A percentile compares a stretch with the other conserved stretches of the same genome.
These are phyloP conservation scores for Aethina tumida DNA, from an alignment of 1,140 invertebrate genomes.

Conservation along the genomic window DNA sequence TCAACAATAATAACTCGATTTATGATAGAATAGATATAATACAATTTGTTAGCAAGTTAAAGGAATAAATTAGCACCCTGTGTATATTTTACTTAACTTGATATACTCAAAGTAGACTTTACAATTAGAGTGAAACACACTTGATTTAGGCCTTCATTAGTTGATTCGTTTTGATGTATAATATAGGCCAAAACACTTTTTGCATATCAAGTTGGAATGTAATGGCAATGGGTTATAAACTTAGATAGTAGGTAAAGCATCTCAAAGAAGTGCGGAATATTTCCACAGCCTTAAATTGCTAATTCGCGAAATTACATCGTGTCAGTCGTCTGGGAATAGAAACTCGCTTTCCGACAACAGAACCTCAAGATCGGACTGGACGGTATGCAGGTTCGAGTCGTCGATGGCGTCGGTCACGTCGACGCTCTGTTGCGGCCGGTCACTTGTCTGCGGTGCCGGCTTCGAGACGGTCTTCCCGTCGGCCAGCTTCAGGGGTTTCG, in stretches of 20 bases:
- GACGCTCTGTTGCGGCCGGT: background rate
- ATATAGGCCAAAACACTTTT: too few species aligned
- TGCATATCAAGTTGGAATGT: background rate
- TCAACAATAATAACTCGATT: slow-evolving; percentile 3
- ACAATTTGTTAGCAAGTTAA: slow-evolving; percentile 2
- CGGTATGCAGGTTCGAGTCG: slow-evolving; percentile 49
- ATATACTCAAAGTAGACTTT: background rate
- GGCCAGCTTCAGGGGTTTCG: slow-evolving; percentile 27
- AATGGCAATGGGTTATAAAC: too few species aligned
- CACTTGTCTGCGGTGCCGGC: background rate
- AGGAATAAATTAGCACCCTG: background rate
- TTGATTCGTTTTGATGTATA: too few species aligned
- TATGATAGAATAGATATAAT: background rate
- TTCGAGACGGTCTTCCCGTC: slow-evolving; percentile 1
- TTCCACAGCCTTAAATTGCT: slow-evolving; percentile 24
- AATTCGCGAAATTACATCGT: slow-evolving; percentile 2
- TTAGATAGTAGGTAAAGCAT: slow-evolving; percentile 13
- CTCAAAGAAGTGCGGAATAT: slow-evolving; percentile 22
- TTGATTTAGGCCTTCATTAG: too few species aligned
- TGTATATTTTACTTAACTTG: background rate
- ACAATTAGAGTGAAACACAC: too few species aligned
- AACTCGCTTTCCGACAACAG: slow-evolving; percentile 52
- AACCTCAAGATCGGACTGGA: slow-evolving; percentile 53
- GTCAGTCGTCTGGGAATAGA: slow-evolving; percentile 47
- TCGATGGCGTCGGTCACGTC: slow-evolving; percentile 27